Conservation (phyloP, 2,797 vertebrate species). For the Chaetodon trifasciatus region DNA sequence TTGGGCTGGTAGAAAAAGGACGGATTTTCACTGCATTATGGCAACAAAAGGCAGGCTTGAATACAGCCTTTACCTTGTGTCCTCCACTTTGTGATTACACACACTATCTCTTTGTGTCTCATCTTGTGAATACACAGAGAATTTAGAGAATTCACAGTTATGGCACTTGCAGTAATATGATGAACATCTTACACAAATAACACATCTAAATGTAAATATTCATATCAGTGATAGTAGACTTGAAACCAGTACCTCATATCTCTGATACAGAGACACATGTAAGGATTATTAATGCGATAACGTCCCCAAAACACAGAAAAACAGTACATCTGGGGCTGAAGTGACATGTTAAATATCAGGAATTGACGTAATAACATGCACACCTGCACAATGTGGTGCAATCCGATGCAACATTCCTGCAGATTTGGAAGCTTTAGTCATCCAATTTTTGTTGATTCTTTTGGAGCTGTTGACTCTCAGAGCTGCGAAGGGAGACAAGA, state of each 20-base stretch:
- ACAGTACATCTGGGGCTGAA: background rate
- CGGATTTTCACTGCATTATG: slow-evolving; percentile 33
- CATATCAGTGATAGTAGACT: background rate
- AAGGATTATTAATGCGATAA: background rate
- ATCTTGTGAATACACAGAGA: slow-evolving; percentile 8
- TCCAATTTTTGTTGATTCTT: slow-evolving; percentile 13
- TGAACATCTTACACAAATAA: background rate
- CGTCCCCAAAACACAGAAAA: background rate
- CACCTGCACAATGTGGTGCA: background rate
- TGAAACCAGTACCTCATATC: background rate
- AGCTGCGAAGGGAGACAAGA: background rate
- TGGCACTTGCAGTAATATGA: background rate
- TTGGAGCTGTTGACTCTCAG: slow-evolving; percentile 8
- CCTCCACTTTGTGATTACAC: slow-evolving; percentile 7
- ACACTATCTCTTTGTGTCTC: slow-evolving; percentile 11
- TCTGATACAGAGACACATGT: background rate
- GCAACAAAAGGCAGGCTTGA: slow-evolving; percentile 22
- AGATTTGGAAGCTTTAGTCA: slow-evolving; percentile 28
- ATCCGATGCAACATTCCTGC: background rate
- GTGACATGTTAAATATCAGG: background rate
- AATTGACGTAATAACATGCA: slow-evolving; percentile 14
- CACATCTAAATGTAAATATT: slow-evolving; percentile 8
- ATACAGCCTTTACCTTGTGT: slow-evolving; percentile 34
- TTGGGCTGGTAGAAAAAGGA: slow-evolving; percentile 9
- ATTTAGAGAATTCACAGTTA: background rate